Evolutionary conservation across 1,140 invertebrate species (phyloP), one percentile per base, ranked within the genome.

Genomic region (Plectus sambesii): DNA sequence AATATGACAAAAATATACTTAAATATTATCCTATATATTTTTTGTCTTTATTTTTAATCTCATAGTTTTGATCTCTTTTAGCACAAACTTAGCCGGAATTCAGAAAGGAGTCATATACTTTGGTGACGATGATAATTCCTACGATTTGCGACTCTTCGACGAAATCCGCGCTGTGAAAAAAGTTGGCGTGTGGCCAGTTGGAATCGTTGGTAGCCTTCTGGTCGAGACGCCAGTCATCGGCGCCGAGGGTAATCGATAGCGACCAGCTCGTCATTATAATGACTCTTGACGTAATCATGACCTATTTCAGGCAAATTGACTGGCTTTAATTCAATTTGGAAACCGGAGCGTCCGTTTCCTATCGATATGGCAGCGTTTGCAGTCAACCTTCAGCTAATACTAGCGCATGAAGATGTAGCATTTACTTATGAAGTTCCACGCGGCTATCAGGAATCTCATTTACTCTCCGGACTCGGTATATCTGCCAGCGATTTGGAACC

Each of bases 121-220:
- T 74, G 92, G 89, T 70, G 93, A 99, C 71, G 93, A 99, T 72
- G 93, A 99, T 69, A 99, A 99, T 68, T 84, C 85, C 1, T 96
- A 96, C 68, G 80, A 82, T 53, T 65, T 90, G 17, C 80, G 84
- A 68, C 69, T 96, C 29, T 94, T 96, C 74, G 77, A 84, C 56
- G 87, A 94, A 47, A 69, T 68, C 38, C 22, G 65, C 9, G 47
- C 33, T 9, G 51, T 68, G 12, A 37, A 53, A 15, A 44, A 49
- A 2, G 57, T 60, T 27, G 65, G 65, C 6, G 51, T 68, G 2
- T 68, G 67, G 67, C 65, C 65, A 17, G 65, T 68, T 24, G 65
- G 67, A 36, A 52, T 69, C 30, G 65, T 68, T 39, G 65, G 65
- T 12, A 60, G 67, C 27, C 42, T 60, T 37, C 42, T 69, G 26